phyloP scores from a whole-genome alignment of 2,888 invertebrate species.

The Gnatocerus cornutus region DNA sequence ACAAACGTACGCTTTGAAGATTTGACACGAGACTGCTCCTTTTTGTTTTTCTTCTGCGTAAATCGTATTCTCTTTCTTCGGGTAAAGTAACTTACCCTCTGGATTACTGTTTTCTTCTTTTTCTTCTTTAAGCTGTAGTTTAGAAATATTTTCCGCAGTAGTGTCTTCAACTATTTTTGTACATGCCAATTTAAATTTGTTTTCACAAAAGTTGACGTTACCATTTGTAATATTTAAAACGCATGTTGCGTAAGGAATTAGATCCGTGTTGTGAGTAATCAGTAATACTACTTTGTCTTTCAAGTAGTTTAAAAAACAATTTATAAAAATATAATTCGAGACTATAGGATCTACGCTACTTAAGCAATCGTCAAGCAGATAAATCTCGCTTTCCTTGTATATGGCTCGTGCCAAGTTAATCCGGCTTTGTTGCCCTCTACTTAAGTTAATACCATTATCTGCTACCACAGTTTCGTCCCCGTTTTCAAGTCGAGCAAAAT shows the following conservation, averaged over 20 bases:
- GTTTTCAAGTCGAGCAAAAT: background rate
- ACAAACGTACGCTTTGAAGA: background rate
- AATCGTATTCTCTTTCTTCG: background rate
- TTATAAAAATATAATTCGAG: conserved; percentile 31
- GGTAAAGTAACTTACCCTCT: background rate
- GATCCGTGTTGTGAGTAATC: background rate
- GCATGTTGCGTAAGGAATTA: background rate
- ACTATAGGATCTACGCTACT: conserved; percentile 42
- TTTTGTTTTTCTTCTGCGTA: background rate
- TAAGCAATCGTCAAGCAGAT: conserved; percentile 45
- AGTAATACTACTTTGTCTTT: background rate
- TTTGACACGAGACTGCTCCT: background rate
- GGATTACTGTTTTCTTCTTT: background rate
- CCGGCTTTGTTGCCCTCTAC: conserved; percentile 48
- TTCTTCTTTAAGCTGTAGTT: background rate
- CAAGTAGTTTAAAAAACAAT: conserved; percentile 24
- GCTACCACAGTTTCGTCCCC: conserved; percentile 45
- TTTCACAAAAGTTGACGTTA: background rate
- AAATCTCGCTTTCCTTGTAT: conserved; percentile 46
- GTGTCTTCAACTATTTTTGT: background rate
- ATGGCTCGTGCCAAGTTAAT: conserved; percentile 47
- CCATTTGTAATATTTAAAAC: background rate
- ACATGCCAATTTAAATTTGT: background rate
- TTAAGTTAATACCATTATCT: conserved; percentile 44
- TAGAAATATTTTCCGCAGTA: background rate